Conservation (phyloP, 1,140 invertebrate species). For the Zaprionus tsacasi region DNA sequence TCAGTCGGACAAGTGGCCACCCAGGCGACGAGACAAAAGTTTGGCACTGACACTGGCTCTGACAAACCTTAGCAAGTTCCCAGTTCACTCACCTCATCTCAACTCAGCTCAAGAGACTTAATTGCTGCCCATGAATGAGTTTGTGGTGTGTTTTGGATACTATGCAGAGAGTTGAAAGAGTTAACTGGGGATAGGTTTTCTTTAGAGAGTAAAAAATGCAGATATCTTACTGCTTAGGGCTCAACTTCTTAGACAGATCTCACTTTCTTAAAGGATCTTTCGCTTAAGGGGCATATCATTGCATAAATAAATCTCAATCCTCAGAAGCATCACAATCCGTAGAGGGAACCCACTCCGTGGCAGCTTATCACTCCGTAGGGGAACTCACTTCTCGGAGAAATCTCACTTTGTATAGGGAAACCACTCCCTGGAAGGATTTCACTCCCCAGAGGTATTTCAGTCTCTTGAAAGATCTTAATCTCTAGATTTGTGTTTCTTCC, state of each 20-base stretch:
- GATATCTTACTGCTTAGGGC: not conserved
- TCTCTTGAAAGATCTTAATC: not conserved
- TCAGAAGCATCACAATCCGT: too few species aligned
- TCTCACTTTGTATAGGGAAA: too few species aligned
- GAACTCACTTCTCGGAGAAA: too few species aligned
- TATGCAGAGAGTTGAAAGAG: not conserved
- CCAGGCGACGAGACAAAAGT: conserved; percentile 24
- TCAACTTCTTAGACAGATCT: not conserved
- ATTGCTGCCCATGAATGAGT: not conserved
- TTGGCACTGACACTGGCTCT: conserved; percentile 37
- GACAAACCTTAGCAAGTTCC: conserved; percentile 24
- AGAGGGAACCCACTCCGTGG: too few species aligned
- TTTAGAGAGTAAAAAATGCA: not conserved
- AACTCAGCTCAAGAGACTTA: conserved; percentile 14
- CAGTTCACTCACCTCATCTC: conserved; percentile 43
- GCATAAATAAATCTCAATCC: too few species aligned
- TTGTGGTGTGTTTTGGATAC: not conserved
- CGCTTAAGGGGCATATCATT: not conserved
- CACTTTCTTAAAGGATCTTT: not conserved
- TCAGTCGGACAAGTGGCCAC: conserved; percentile 47
- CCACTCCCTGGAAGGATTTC: fast-evolving
- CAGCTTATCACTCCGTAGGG: too few species aligned
- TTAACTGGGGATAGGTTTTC: not conserved
- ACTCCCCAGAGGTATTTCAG: not conserved
- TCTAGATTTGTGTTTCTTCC: too few species aligned